Conservation (phyloP, 2,797 vertebrate species). For the Caiman crocodilus region DNA sequence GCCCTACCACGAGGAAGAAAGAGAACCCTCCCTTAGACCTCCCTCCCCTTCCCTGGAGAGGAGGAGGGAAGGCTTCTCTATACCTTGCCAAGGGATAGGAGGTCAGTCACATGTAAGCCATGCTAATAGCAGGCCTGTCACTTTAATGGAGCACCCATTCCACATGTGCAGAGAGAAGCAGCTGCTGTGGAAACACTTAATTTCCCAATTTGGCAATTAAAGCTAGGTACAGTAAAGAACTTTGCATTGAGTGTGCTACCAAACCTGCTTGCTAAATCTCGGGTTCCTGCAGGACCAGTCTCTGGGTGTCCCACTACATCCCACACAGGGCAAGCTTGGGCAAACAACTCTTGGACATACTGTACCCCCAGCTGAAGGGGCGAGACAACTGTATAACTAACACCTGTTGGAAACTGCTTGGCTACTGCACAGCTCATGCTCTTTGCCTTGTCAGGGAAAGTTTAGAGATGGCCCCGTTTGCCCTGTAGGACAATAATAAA, state of each 20-base stretch:
- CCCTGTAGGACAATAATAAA: not conserved
- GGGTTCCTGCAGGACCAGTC: accelerated
- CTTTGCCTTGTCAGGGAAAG: not conserved
- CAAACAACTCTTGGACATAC: no score
- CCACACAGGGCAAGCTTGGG: accelerated
- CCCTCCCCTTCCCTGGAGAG: not conserved
- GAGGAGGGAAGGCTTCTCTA: not conserved
- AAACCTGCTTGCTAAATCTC: not conserved
- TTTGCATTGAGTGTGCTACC: not conserved
- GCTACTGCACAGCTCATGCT: accelerated
- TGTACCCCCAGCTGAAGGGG: not conserved
- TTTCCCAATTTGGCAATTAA: not conserved
- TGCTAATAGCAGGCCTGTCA: not conserved
- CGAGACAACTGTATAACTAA: not conserved
- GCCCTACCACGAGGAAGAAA: accelerated
- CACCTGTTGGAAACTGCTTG: accelerated
- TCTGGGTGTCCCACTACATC: not conserved
- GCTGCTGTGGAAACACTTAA: not conserved
- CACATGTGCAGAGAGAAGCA: not conserved
- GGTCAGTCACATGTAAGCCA: accelerated
- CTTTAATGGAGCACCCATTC: accelerated
- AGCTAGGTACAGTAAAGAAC: not conserved
- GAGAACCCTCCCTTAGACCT: not conserved
- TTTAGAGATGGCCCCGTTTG: not conserved
- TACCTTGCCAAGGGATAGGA: accelerated